Evolutionary conservation across 2,797 vertebrate genomes (phyloP).

Genomic region (Oreonectes daqikongensis): DNA sequence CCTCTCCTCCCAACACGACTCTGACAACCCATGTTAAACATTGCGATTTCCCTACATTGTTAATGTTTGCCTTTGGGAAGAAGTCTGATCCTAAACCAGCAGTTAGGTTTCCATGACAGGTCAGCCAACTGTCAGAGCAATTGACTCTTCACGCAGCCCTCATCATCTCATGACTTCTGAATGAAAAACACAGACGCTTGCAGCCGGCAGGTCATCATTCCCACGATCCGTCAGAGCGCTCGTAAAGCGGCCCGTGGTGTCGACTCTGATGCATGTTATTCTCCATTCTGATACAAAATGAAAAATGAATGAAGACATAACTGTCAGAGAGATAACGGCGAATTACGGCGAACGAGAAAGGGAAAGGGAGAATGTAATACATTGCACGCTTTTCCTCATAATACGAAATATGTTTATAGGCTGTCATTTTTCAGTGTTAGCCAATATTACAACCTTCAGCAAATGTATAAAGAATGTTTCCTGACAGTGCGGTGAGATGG

Average conservation of each 20-base stretch:
- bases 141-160: constrained; percentile 20
- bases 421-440: constrained; percentile 63
- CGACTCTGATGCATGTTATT: constrained; percentile 56
- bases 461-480: constrained; percentile 53
- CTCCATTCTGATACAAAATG: constrained; percentile 52
- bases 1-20: background rate
- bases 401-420: constrained; percentile 62
- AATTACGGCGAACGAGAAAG: constrained; percentile 50
- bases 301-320: constrained; percentile 52
- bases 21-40: constrained; percentile 9
- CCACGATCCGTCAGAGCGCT: constrained; percentile 44
- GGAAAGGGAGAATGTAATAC: constrained; percentile 47
- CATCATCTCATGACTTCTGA: constrained; percentile 11
- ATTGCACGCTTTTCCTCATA: constrained; percentile 61
- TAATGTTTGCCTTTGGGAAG: constrained; percentile 33
- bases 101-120: constrained; percentile 35
- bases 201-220: constrained; percentile 54
- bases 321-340: constrained; percentile 53
- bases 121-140: constrained; percentile 31
- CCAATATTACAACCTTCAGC: constrained; percentile 55
- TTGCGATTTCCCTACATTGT: constrained; percentile 18
- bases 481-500: constrained; percentile 47
- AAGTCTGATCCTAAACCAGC: constrained; percentile 9
- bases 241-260: constrained; percentile 48
- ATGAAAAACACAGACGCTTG: background rate